These are phyloP conservation scores for Malthinus flaveolus DNA, from an alignment of 2,888 invertebrate genomes.

Conservation along the genomic window DNA sequence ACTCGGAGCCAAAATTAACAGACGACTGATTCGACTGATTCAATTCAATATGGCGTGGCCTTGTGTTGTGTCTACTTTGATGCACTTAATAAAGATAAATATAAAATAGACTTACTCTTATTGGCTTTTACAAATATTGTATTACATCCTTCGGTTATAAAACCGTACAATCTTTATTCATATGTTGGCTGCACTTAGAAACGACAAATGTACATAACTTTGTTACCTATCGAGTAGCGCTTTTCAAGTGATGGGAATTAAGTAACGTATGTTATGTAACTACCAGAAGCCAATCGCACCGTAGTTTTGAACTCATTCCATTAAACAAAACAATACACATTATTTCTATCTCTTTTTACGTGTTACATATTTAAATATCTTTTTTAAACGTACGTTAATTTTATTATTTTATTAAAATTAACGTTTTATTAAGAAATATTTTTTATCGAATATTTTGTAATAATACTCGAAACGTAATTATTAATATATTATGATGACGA, in stretches of 20 bases:
- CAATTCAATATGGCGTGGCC: slow-evolving; percentile 64
- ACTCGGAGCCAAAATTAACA: slow-evolving; percentile 61
- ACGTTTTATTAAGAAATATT: slow-evolving; percentile 1
- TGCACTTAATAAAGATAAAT: slow-evolving; percentile 39
- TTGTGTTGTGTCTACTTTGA: slow-evolving; percentile 53
- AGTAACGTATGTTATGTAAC: slow-evolving; percentile 25
- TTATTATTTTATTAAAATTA: slow-evolving; percentile 10
- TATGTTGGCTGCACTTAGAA: slow-evolving; percentile 38
- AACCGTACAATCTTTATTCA: slow-evolving; percentile 42
- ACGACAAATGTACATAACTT: slow-evolving; percentile 30
- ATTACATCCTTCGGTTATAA: slow-evolving; percentile 34
- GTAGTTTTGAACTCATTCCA: slow-evolving; percentile 26
- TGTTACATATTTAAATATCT: neutral
- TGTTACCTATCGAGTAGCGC: slow-evolving; percentile 24
- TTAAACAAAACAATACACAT: slow-evolving; percentile 22
- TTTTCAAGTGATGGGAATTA: slow-evolving; percentile 18
- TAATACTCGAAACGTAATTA: neutral
- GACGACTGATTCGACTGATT: slow-evolving; percentile 59
- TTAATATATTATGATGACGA: no score
- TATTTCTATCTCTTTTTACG: slow-evolving; percentile 14
- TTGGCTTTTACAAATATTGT: slow-evolving; percentile 31
- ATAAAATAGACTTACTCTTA: slow-evolving; percentile 38
- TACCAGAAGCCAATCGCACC: slow-evolving; percentile 22
- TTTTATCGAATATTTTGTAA: neutral
- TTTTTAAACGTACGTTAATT: slow-evolving; percentile 14